Evolutionary conservation across 2,888 invertebrate species (phyloP).

Genomic region (Habrosyne pyritoides): DNA sequence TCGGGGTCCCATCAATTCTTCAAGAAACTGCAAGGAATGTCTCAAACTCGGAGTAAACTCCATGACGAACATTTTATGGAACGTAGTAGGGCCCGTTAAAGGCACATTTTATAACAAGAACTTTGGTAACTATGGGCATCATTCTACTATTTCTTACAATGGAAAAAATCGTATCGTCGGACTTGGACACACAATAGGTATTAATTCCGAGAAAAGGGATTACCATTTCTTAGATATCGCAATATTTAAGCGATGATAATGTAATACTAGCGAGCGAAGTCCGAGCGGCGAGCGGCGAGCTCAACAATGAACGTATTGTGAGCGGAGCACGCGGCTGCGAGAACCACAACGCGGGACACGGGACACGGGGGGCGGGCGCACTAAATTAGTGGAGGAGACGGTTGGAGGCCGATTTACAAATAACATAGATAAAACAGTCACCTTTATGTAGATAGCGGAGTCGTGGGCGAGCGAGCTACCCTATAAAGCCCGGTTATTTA

Average conservation of each 20-base stretch:
- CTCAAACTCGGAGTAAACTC: neutral
- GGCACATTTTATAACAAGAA: neutral
- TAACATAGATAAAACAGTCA: neutral
- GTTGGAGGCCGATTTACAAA: neutral
- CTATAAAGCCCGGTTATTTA: neutral
- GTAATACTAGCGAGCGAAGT: neutral
- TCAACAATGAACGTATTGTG: neutral
- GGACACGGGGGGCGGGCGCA: neutral
- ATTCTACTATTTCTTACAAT: neutral
- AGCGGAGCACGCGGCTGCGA: neutral
- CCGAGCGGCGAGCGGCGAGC: neutral
- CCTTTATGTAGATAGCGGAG: neutral
- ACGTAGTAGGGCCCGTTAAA: too few species aligned
- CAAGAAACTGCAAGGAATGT: neutral
- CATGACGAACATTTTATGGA: neutral
- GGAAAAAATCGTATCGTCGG: neutral
- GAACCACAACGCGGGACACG: neutral
- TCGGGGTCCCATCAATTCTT: neutral
- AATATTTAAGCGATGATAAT: neutral
- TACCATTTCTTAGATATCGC: neutral
- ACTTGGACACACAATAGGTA: neutral
- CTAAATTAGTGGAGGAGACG: neutral
- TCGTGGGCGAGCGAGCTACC: neutral
- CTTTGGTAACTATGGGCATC: neutral
- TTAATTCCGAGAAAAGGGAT: neutral